Conservation (phyloP, 1,140 invertebrate genomes). For the Drosophila leontia region DNA sequence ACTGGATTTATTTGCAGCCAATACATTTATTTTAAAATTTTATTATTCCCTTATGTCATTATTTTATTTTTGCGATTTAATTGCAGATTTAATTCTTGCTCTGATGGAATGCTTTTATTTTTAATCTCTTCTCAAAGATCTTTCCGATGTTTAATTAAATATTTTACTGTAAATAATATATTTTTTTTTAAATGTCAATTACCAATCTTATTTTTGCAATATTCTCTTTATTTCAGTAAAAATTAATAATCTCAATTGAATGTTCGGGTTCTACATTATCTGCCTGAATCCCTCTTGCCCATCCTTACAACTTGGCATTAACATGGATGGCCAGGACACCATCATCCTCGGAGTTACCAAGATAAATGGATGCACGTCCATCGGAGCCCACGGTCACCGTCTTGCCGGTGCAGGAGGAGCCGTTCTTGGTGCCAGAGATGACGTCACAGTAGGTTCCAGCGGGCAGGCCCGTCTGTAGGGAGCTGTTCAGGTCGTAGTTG, state of each 20-base stretch:
- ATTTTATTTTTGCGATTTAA: conserved; percentile 74
- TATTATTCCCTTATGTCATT: not conserved
- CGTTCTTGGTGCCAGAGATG: conserved; percentile 86
- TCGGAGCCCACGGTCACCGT: conserved; percentile 88
- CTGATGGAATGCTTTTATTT: not conserved
- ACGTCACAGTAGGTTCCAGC: conserved; percentile 87
- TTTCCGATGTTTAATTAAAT: not conserved
- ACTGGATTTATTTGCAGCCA: not conserved
- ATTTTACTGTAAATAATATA: too few species aligned
- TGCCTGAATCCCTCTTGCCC: not conserved
- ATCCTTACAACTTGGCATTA: conserved; percentile 82
- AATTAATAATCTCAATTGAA: conserved; percentile 22
- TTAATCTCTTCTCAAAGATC: not conserved
- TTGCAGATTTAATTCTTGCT: conserved; percentile 85
- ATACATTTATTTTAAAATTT: not conserved
- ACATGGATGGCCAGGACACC: conserved; percentile 82
- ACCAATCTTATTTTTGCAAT: conserved; percentile 2
- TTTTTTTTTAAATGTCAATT: not conserved
- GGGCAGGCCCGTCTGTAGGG: conserved; percentile 87
- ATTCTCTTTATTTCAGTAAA: conserved; percentile 32
- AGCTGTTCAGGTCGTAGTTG: conserved; percentile 86
- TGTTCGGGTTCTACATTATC: not conserved
- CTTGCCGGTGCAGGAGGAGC: conserved; percentile 88
- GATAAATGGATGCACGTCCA: conserved; percentile 88
- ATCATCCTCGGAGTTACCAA: conserved; percentile 87